phyloP scores from a whole-genome alignment of 2,113 vertebrate species.

The Tragelaphus imberbis region DNA sequence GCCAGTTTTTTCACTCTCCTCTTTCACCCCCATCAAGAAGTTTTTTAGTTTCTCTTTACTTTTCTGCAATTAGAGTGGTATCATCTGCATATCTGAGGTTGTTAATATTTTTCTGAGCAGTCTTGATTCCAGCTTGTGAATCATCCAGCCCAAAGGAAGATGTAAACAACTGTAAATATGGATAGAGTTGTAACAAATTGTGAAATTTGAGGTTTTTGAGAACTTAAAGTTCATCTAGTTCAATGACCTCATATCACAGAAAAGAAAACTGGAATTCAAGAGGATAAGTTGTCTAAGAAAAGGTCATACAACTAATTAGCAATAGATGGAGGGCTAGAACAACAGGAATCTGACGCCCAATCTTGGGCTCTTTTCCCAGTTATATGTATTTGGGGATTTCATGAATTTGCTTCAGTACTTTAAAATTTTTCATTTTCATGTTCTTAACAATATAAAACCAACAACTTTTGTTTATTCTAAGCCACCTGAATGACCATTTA shows the following conservation, averaged over 20 bases:
- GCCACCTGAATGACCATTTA: background rate
- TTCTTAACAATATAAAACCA: background rate
- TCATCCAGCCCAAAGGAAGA: background rate
- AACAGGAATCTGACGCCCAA: background rate
- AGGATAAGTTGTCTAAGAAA: constrained; percentile 11
- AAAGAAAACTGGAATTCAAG: constrained; percentile 3
- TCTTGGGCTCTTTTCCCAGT: background rate
- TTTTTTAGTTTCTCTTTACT: background rate
- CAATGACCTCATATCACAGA: background rate
- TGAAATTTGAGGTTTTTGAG: background rate
- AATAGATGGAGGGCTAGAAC: background rate
- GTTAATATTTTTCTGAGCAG: background rate
- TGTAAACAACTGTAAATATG: background rate
- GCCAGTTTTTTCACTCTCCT: background rate
- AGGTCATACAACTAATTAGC: constrained; percentile 27
- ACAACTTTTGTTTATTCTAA: background rate
- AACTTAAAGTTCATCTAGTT: background rate
- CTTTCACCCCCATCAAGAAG: background rate
- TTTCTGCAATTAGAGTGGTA: background rate
- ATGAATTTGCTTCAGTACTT: background rate
- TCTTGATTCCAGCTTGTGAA: background rate
- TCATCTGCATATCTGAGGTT: background rate
- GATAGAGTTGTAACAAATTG: background rate
- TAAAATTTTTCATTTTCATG: background rate
- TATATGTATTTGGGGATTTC: background rate